Base-by-base conservation (phyloP, 1,140 invertebrate species). In the Saccostrea glomerata region DNA sequence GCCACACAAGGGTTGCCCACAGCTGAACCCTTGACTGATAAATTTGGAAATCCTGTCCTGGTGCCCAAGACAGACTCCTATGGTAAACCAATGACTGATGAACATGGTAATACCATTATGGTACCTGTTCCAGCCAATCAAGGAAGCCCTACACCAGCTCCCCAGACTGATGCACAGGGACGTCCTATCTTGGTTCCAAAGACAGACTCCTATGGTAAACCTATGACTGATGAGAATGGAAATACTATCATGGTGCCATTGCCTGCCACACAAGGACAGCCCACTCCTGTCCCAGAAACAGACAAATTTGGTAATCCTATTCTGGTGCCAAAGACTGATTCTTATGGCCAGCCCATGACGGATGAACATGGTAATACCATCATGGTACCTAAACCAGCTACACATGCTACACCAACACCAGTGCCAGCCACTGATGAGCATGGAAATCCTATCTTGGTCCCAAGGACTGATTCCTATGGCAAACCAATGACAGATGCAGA, bases 351-450 rank as follows among this genome's bases (percentile, higher is more conserved):
- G 40, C 88, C 86, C 86, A 84, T 30, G 25, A 73, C 87, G 73
- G 87, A 85, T 30, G 36, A 58, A 2, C 88, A 73, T 77, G 70
- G 87, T 66, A 85, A 89, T 55, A 82, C 87, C 13, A 87, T 84
- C 6, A 12, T 23, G 7, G 55, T 66, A 40, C 86, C 84, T 12
- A 86, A 47, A 84, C 60, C 84, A 15, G 87, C 56, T 12, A 36
- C 25, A 82, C 86, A 87, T 25, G 70, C 30, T 6, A 54, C 77
- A 85, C 83, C 87, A 73, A 85, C 87, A 36, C 25, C 88, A 58
- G 60, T 82, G 73, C 85, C 84, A 82, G 11, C 20, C 47, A 84
- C 87, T 83, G 85, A 89, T 84, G 63, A 85, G 54, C 77, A 47
- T 88, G 87, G 70, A 25, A 86, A 56, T 47, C 86, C 86, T 2